phyloP scores from a whole-genome alignment of 2,113 vertebrate species.

The Rattus norvegicus region GRCr8 NC_086028.1:98503501-98504000 shows the following conservation, averaged over 20 bases:
- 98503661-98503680: not conserved
- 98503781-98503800: conserved; percentile 86
- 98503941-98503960: not conserved
- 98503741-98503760: conserved; percentile 60
- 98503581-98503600: not conserved
- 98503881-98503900: not conserved
- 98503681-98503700: not conserved
- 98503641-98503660: not conserved
- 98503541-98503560: not conserved
- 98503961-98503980: too few relatives aligned
- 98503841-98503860: not conserved
- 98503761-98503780: conserved; percentile 61
- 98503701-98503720: not conserved
- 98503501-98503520: not conserved
- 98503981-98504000: not conserved
- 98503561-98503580: accelerated
- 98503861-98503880: not conserved
- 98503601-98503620: accelerated
- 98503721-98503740: not conserved
- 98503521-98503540: not conserved
- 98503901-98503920: not conserved
- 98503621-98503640: too few relatives aligned
- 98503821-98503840: conserved; percentile 65
- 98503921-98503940: not conserved
- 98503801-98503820: conserved; percentile 83